Conservation (phyloP, 2,797 vertebrate species). For the Acestrorhynchus altus region DNA sequence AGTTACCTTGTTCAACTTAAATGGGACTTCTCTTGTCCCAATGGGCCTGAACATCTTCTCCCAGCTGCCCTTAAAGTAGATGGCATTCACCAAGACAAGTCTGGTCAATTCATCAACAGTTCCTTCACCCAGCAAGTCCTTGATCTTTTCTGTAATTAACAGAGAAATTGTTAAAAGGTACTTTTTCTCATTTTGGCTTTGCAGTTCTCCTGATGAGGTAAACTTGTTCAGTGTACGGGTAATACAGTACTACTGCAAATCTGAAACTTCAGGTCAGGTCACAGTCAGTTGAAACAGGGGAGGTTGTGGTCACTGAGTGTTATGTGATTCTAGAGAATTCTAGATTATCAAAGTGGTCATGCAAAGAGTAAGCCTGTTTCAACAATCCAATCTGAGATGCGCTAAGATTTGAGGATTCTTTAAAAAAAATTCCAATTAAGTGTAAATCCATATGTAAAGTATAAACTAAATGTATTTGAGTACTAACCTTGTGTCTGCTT, state of each 20-base stretch:
- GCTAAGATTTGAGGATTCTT: neutral
- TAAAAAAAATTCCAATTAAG: neutral
- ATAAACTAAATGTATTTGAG: neutral
- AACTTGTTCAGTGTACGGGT: too few species aligned
- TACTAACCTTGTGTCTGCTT: conserved; percentile 81
- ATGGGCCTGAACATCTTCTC: conserved; percentile 64
- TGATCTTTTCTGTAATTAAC: conserved; percentile 71
- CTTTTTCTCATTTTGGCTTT: neutral
- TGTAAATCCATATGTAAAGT: neutral
- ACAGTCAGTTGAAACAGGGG: too few species aligned
- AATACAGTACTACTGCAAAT: too few species aligned
- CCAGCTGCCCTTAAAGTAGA: conserved; percentile 80
- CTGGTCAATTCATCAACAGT: conserved; percentile 55
- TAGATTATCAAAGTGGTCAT: too few species aligned
- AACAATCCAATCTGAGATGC: too few species aligned
- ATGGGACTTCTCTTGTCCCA: conserved; percentile 57
- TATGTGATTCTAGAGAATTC: too few species aligned
- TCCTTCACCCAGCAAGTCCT: conserved; percentile 62
- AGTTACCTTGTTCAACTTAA: conserved; percentile 74
- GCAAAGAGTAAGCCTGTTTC: too few species aligned
- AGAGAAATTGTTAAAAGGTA: neutral
- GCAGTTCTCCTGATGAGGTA: too few species aligned
- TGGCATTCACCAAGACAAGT: conserved; percentile 77
- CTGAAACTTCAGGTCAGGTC: too few species aligned
- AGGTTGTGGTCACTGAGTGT: too few species aligned